Conservation (phyloP, 2,797 vertebrate species). For the Todus mexicanus region DNA sequence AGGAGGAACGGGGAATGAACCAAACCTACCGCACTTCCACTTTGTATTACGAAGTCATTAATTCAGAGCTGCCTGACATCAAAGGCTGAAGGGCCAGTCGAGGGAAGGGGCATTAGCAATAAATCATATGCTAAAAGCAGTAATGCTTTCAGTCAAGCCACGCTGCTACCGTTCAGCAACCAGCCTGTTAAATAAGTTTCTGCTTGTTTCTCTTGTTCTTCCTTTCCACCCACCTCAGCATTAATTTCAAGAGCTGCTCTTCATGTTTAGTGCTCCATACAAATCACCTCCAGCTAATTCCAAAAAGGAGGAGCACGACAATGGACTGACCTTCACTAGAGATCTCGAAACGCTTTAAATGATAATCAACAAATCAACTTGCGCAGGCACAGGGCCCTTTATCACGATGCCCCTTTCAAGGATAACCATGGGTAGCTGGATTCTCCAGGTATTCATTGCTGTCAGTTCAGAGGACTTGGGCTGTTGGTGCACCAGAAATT, state of each 20-base stretch:
- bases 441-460: neutral
- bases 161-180: constrained; percentile 12
- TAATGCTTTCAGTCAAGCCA: constrained; percentile 32
- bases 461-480: neutral
- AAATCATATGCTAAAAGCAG: constrained; percentile 57
- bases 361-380: neutral
- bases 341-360: neutral
- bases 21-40: neutral
- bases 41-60: constrained; percentile 27
- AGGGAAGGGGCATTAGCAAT: constrained; percentile 41
- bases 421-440: neutral
- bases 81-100: constrained; percentile 46
- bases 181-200: constrained; percentile 33
- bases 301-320: neutral
- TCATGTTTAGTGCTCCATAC: neutral
- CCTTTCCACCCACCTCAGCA: constrained; percentile 28
- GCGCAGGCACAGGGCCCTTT: neutral
- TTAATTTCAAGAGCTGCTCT: constrained; percentile 10
- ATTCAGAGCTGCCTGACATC: constrained; percentile 60
- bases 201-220: constrained; percentile 35
- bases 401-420: neutral
- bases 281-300: neutral
- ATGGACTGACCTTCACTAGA: neutral
- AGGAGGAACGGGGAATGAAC: neutral
- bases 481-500: neutral